Evolutionary conservation across 2,888 invertebrate species (phyloP).

Genomic region (Leucozona laternaria): DNA sequence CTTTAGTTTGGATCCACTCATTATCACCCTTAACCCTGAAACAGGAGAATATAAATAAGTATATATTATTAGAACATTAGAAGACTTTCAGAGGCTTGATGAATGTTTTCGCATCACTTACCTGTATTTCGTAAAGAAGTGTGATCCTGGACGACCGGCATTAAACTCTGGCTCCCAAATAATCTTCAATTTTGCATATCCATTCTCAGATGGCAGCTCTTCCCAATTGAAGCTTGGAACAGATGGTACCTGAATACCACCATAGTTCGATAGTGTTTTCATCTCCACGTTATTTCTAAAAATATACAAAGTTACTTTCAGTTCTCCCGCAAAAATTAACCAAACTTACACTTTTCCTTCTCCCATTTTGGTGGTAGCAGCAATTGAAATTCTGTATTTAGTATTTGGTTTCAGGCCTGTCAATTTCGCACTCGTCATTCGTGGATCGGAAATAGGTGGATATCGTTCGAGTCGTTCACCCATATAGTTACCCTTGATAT

Average conservation of each 20-base stretch:
- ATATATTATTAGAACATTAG: too few relatives aligned
- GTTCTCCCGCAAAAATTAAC: background rate
- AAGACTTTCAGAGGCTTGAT: background rate
- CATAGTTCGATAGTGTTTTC: slow-evolving; percentile 86
- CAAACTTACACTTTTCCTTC: slow-evolving; percentile 89
- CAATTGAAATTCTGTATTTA: slow-evolving; percentile 93
- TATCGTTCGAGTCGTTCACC: slow-evolving; percentile 89
- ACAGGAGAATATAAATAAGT: background rate
- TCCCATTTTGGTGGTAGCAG: slow-evolving; percentile 94
- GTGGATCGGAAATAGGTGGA: slow-evolving; percentile 91
- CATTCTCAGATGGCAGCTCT: slow-evolving; percentile 88
- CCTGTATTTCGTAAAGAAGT: slow-evolving; percentile 93
- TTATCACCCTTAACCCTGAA: slow-evolving; percentile 88
- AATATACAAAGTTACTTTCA: background rate
- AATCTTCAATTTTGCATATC: slow-evolving; percentile 89
- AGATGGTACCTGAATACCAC: slow-evolving; percentile 85
- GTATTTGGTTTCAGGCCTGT: slow-evolving; percentile 93
- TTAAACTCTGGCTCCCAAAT: slow-evolving; percentile 93
- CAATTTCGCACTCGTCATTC: slow-evolving; percentile 91
- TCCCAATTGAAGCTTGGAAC: slow-evolving; percentile 89
- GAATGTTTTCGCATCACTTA: slow-evolving; percentile 54
- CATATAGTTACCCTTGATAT: slow-evolving; percentile 87
- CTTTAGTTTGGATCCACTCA: slow-evolving; percentile 87
- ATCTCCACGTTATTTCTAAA: slow-evolving; percentile 90
- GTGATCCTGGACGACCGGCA: slow-evolving; percentile 94